These are phyloP conservation scores for Eueides isabella DNA, from an alignment of 1,140 invertebrate genomes.

Conservation along the genomic window DNA sequence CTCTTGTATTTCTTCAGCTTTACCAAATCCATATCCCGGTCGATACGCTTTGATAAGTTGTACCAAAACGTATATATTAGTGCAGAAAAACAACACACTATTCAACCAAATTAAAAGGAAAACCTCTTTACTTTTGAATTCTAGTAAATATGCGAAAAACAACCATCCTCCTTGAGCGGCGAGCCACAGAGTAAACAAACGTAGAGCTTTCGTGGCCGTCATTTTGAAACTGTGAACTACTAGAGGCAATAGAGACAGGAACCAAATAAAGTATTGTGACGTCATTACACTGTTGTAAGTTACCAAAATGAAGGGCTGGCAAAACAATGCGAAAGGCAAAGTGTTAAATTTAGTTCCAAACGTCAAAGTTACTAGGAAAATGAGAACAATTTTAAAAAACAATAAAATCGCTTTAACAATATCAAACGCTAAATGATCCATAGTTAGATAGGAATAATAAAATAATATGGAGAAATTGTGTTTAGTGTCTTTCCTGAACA, in stretches of 20 bases:
- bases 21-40: constrained; percentile 60
- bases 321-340: constrained; percentile 92
- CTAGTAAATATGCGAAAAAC: constrained; percentile 94
- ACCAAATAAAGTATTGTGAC: constrained; percentile 99
- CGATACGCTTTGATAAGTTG: constrained; percentile 85
- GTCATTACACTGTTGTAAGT: constrained; percentile 98
- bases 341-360: constrained; percentile 86
- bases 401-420: constrained; percentile 86
- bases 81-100: constrained; percentile 89
- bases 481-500: constrained; percentile 93
- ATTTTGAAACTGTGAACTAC: constrained; percentile 86
- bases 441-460: constrained; percentile 94
- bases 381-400: constrained; percentile 88
- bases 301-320: constrained; percentile 94
- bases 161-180: constrained; percentile 93
- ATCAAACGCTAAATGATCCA: constrained; percentile 75
- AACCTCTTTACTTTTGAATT: constrained; percentile 93
- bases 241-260: constrained; percentile 92
- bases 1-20: not conserved
- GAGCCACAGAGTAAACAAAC: constrained; percentile 87
- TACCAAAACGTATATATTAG: constrained; percentile 88
- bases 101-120: constrained; percentile 92
- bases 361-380: constrained; percentile 88
- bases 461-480: constrained; percentile 99
- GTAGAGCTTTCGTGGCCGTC: constrained; percentile 78